Evolutionary conservation across 1,140 invertebrate species (phyloP), one percentile per base, ranked within the genome.

Genomic region (Drosophila guanche): DNA sequence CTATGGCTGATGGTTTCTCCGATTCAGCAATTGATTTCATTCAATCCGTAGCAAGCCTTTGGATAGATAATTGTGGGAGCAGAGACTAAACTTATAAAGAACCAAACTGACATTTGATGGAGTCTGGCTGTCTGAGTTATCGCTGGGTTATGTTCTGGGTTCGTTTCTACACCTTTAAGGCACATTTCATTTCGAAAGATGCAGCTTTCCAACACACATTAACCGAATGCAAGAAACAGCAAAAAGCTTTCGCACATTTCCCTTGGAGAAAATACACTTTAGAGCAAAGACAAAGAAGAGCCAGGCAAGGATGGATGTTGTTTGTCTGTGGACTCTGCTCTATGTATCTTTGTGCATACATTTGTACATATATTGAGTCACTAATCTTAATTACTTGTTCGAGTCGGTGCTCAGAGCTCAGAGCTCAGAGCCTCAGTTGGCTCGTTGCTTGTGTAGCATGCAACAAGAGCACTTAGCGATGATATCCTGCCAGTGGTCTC

Each of bases 401-500:
- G 66, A 74, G 46, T 70, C 56, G 20, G 57, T 55, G 57, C 59
- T 42, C 47, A 33, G 29, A 2, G 29, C 29, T 37, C 33, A 37
- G 33, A 10, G 29, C 33, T 37, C 33, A 1, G 33, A 23, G 57
- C 5, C 16, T 47, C 25, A 25, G 23, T 58, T 20, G 16, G 53
- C 67, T 70, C 71, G 71, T 45, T 69, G 54, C 16, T 22, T 70
- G 67, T 70, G 76, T 66, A 72, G 76, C 80, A 84, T 86, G 81
- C 80, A 84, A 84, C 81, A 84, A 84, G 80, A 85, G 81, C 80
- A 80, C 80, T 84, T 80, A 84, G 80, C 63, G 55, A 63, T 68
- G 65, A 85, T 85, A 84, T 84, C 80, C 80, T 85, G 76, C 51
- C 80, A 76, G 47, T 37, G 33, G 72, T 22, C 60, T 83, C 68